These are phyloP conservation scores for Zaprionus ornatus DNA, from an alignment of 1,140 invertebrate species.

Conservation along the genomic window DNA sequence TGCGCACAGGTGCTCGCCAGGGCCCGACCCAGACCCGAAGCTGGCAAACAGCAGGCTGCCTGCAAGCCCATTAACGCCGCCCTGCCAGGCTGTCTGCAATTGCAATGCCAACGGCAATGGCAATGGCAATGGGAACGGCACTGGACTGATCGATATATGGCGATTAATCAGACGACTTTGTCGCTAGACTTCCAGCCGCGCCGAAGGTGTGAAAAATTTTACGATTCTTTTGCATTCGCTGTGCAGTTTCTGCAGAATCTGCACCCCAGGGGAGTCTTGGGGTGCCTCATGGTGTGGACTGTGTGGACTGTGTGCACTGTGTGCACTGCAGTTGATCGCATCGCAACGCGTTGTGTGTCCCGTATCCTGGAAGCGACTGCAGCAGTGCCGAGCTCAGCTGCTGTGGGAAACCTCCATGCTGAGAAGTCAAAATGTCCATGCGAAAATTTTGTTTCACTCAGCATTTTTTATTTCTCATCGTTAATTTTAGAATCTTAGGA, in stretches of 20 bases:
- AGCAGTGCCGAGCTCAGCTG: slow-evolving; percentile 38
- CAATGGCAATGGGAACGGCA: slow-evolving; percentile 29
- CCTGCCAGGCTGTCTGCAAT: slow-evolving; percentile 66
- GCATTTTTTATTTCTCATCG: slow-evolving; percentile 16
- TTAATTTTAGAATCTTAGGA: not conserved
- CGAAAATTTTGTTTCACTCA: slow-evolving; percentile 15
- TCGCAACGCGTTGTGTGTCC: slow-evolving; percentile 59
- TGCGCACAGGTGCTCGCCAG: slow-evolving; percentile 68
- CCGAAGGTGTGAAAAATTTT: slow-evolving; percentile 74
- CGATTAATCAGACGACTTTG: slow-evolving; percentile 77
- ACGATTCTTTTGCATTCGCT: slow-evolving; percentile 46
- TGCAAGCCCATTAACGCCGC: slow-evolving; percentile 56
- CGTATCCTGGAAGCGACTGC: slow-evolving; percentile 37
- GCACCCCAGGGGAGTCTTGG: slow-evolving; percentile 61
- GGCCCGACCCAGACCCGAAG: slow-evolving; percentile 10
- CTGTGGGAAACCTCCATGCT: slow-evolving; percentile 63
- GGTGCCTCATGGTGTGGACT: not conserved
- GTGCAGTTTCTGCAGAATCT: slow-evolving; percentile 57
- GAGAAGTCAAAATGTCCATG: slow-evolving; percentile 16
- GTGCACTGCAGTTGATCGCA: slow-evolving; percentile 34
- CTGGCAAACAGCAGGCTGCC: slow-evolving; percentile 27
- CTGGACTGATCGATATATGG: slow-evolving; percentile 70
- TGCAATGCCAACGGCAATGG: slow-evolving; percentile 21
- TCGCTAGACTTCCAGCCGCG: slow-evolving; percentile 58
- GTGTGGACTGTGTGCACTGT: slow-evolving; percentile 18